phyloP scores from a whole-genome alignment of 2,888 invertebrate genomes.

The Spialia ferax region DNA sequence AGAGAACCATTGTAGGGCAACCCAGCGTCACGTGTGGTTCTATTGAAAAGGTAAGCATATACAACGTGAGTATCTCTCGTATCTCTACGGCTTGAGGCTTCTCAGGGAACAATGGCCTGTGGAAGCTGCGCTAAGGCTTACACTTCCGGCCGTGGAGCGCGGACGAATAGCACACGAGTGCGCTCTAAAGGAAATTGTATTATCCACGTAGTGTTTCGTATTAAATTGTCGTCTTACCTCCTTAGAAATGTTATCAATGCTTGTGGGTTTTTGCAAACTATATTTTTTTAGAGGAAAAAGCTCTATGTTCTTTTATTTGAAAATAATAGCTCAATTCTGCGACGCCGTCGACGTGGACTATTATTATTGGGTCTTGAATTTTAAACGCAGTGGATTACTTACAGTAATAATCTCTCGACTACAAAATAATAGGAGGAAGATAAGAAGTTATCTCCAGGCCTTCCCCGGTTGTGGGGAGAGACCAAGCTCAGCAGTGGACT shows the following conservation, averaged over 20 bases:
- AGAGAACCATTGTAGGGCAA: not conserved
- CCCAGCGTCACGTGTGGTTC: not conserved
- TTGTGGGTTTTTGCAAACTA: not conserved
- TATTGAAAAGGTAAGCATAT: constrained; percentile 4
- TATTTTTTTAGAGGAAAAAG: no score
- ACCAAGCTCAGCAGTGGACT: no score
- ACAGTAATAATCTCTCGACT: no score
- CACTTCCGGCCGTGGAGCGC: constrained; percentile 5
- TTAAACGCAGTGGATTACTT: no score
- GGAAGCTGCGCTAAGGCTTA: constrained; percentile 5
- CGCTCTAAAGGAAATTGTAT: constrained; percentile 3
- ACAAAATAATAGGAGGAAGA: no score
- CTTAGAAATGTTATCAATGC: not conserved
- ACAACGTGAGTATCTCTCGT: not conserved
- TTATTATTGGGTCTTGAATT: no score
- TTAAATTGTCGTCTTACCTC: not conserved
- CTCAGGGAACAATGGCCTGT: not conserved
- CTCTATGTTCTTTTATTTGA: no score
- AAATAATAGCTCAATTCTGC: no score
- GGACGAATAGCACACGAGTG: not conserved
- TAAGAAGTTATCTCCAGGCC: no score
- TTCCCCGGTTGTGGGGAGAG: no score
- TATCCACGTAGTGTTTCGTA: not conserved
- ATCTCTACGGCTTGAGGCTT: constrained; percentile 1
- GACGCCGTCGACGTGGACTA: no score